Conservation (phyloP, 2,888 invertebrate species). For the Rhogogaster chlorosoma region DNA sequence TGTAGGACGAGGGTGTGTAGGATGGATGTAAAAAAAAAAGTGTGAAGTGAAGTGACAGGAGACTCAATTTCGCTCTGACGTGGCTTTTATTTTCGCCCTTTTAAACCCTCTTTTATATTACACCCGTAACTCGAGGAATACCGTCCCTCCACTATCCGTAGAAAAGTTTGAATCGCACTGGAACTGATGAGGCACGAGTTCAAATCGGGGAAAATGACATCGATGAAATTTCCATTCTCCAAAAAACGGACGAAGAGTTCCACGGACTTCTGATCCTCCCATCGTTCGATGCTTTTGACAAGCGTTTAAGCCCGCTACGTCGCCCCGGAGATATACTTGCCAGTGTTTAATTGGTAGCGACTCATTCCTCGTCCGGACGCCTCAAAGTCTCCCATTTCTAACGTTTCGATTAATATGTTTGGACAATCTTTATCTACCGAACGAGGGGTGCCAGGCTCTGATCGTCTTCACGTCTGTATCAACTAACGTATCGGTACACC, state of each 20-base stretch:
- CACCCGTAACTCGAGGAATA: conserved; percentile 29
- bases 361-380: conserved; percentile 65
- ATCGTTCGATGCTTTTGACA: background rate
- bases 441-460: background rate
- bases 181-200: background rate
- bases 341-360: conserved; percentile 75
- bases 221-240: background rate
- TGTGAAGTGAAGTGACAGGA: conserved; percentile 46
- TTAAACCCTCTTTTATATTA: conserved; percentile 14
- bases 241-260: background rate
- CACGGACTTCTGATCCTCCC: background rate
- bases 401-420: conserved; percentile 70
- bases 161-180: conserved; percentile 12
- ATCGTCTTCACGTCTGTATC: conserved; percentile 15
- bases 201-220: background rate
- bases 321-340: conserved; percentile 64
- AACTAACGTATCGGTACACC: too few species aligned
- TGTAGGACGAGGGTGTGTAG: conserved; percentile 53
- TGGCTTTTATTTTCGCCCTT: conserved; percentile 40
- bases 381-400: conserved; percentile 27
- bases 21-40: conserved; percentile 58
- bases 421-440: conserved; percentile 59
- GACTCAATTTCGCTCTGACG: conserved; percentile 49
- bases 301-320: background rate
- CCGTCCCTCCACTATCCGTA: background rate